Base-by-base conservation (phyloP, 2,113 vertebrate genomes). In the Girardinichthys multiradiatus region DNA sequence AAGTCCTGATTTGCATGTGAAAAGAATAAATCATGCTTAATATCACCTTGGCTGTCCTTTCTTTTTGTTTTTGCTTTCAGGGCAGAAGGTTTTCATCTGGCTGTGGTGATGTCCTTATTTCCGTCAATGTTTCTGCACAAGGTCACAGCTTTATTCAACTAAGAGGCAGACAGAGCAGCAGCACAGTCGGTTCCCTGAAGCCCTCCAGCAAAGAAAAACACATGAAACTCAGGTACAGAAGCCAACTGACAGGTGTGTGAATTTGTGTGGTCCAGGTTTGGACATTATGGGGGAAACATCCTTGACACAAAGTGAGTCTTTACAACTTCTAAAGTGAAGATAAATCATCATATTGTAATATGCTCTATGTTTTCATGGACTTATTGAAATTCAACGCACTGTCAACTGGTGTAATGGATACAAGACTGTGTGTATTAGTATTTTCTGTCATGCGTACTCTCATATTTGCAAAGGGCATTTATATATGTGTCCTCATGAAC, bases 121-220 rank as follows among this genome's bases (percentile, higher is more conserved):
- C 64, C 80, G 60, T 61, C 67, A 76, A 76, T 83, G 80, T 60
- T 74, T 71, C 69, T 19, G 71, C 24, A 57, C 85, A 85, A 85
- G 85, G 85, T 83, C 75, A 77, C 26, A 17, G 67, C 73, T 62
- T 62, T 51, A 33, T 78, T 82, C 45, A 69, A 35, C 71, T 74
- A 28, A 39, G 57, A 39, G 48, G 70, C 33, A 35, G 24, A 15
- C 35, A 31, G 42, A 80, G 30, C 60, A 33, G 67, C 66, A 66
- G 62, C 74, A 15, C 60, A 29, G 76, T 64, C 63, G 74, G 68
- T 65, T 80, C 80, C 62, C 65, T 39, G 57, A 73, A 33, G 57
- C 58, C 64, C 72, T 84, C 61, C 68, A 79, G 71, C 78, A 48
- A 66, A 15, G 45, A 72, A 68, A 54, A 54, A 62, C 62, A 37